A percentile compares a stretch with the other conserved stretches of the same genome.
These are phyloP conservation scores for Cryptus viduatorius DNA, from an alignment of 2,888 invertebrate genomes.

Conservation along the genomic window DNA sequence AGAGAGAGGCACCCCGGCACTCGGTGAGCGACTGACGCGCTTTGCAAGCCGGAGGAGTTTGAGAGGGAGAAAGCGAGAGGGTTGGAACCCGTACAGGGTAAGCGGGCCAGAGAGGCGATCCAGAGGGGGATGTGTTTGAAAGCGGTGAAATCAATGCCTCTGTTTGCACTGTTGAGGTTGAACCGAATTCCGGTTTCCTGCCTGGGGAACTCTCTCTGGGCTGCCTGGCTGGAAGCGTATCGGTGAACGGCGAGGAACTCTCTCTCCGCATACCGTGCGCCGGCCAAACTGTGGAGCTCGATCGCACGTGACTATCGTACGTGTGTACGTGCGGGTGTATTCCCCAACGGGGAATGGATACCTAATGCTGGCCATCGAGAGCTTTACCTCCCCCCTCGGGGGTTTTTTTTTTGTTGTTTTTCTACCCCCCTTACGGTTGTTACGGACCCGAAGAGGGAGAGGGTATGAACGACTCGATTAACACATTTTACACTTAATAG, in stretches of 20 bases:
- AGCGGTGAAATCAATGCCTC: conserved; percentile 85
- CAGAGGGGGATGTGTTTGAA: conserved; percentile 80
- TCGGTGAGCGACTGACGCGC: conserved; percentile 53
- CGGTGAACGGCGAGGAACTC: conserved; percentile 51
- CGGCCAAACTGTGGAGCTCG: conserved; percentile 48
- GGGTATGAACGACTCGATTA: conserved; percentile 37
- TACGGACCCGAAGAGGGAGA: conserved; percentile 17
- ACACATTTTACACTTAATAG: conserved; percentile 19
- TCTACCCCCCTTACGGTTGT: conserved; percentile 59
- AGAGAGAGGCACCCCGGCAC: conserved; percentile 16
- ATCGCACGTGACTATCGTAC: conserved; percentile 58
- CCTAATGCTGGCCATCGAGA: conserved; percentile 62
- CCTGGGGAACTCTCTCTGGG: conserved; percentile 64
- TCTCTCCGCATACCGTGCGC: background rate
- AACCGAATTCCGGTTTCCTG: conserved; percentile 80
- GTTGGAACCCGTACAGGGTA: conserved; percentile 24
- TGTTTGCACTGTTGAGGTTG: conserved; percentile 84
- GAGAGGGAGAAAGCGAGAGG: conserved; percentile 58
- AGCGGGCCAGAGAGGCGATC: conserved; percentile 19
- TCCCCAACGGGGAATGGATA: conserved; percentile 62
- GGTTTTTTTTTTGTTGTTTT: conserved; percentile 49
- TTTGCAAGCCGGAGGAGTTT: conserved; percentile 36
- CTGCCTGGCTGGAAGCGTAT: conserved; percentile 58
- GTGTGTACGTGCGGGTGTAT: conserved; percentile 67
- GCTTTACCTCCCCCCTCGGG: conserved; percentile 29